Conservation (phyloP, 2,113 vertebrate species). For the Elephantulus edwardii region DNA sequence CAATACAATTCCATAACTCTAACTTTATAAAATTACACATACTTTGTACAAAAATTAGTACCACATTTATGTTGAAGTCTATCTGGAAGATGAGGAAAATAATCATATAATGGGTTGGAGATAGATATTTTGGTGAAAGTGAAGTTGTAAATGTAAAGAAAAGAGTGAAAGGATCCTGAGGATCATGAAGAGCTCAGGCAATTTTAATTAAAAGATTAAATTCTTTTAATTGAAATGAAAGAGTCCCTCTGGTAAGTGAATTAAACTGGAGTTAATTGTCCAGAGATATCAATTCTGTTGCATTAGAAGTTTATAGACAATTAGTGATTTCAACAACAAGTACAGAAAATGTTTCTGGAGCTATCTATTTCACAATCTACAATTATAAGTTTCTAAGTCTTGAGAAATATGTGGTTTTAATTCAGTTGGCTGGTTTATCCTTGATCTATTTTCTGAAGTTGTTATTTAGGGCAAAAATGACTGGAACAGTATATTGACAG, state of each 20-base stretch:
- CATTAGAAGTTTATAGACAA: not conserved
- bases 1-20: too few relatives aligned
- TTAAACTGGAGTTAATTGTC: not conserved
- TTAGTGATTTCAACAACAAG: not conserved
- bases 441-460: too few relatives aligned
- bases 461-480: too few relatives aligned
- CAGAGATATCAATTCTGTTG: not conserved
- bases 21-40: not conserved
- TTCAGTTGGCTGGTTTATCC: not conserved
- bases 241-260: not conserved
- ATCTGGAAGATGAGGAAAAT: not conserved
- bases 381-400: not conserved
- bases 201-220: too few relatives aligned
- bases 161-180: not conserved
- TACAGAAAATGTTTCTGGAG: not conserved
- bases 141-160: not conserved
- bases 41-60: not conserved
- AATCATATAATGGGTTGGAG: not conserved
- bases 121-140: not conserved
- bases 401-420: not conserved
- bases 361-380: not conserved
- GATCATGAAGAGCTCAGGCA: not conserved
- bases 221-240: too few relatives aligned
- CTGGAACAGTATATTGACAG: too few relatives aligned
- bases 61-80: not conserved